Base-by-base conservation (phyloP, 2,113 vertebrate genomes). In the Pelecanus crispus region DNA sequence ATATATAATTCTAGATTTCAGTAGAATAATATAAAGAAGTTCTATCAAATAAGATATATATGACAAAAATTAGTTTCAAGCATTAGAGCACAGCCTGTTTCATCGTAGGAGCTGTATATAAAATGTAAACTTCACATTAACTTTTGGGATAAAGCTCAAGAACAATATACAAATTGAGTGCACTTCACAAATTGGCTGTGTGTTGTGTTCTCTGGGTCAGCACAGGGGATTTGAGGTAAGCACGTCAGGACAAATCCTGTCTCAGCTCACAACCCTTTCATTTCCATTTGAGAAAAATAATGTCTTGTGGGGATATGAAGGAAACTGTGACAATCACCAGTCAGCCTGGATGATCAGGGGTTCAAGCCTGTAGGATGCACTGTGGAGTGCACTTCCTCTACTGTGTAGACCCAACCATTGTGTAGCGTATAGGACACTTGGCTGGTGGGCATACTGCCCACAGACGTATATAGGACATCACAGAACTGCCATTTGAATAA, bases 401-500 rank as follows among this genome's bases (percentile, higher is more conserved):
- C 24, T 8, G 9, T 28, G 55, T 22, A 74, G 45, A 44, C 18
- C 24, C 49, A 70, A 61, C 32, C 0, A 1, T 6, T 44, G 32
- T 31, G 38, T 25, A 42, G 24, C 0, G 3, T 47, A 9, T 13
- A 26, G 31, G 70, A 50, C 12, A 13, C 17, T 66, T 45, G 31
- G 58, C 24, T 83, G 71, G 31, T n/a, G n/a, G 49, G 7, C 0
- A 0, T 12, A 4, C 40, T 0, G 2, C 53, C 36, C 32, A 22
- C 11, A 62, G 55, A 8, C 22, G 29, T 26, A 6, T 14, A 8
- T 0, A 84, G 25, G 45, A 55, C 25, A 81, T 63, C 62, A 78
- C 59, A 62, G 44, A 56, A 36, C 21, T 45, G 19, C 13, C 13
- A 12, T 63, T 74, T n/a, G 32, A 63, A 74, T 62, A 53, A 62